Conservation (phyloP, 2,888 invertebrate species). For the Zeuzera pyrina region DNA sequence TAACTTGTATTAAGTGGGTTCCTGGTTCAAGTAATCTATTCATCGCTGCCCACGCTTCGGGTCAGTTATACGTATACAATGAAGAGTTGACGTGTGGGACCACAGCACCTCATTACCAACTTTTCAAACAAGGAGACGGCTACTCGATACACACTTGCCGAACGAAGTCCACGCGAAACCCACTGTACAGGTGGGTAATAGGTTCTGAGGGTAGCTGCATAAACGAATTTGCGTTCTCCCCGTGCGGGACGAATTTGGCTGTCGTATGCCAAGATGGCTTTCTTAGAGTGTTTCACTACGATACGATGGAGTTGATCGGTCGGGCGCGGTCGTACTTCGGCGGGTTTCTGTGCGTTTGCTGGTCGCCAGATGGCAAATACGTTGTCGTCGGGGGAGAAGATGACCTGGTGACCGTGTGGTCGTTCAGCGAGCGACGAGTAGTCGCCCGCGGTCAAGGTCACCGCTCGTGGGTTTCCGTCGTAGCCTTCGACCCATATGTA, state of each 20-base stretch:
- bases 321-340: slow-evolving; percentile 98
- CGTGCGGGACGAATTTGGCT: slow-evolving; percentile 93
- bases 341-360: slow-evolving; percentile 96
- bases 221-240: slow-evolving; percentile 98
- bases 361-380: slow-evolving; percentile 97
- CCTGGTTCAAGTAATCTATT: slow-evolving; percentile 96
- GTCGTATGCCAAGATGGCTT: slow-evolving; percentile 96
- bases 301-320: slow-evolving; percentile 96
- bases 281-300: slow-evolving; percentile 95
- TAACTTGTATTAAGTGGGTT: slow-evolving; percentile 98
- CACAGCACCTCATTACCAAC: slow-evolving; percentile 93
- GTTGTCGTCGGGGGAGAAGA: slow-evolving; percentile 99
- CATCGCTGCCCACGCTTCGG: slow-evolving; percentile 94
- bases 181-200: slow-evolving; percentile 89
- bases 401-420: slow-evolving; percentile 98
- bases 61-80: slow-evolving; percentile 97
- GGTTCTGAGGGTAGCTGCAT: slow-evolving; percentile 87
- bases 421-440: slow-evolving; percentile 91
- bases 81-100: slow-evolving; percentile 94
- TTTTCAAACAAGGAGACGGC: slow-evolving; percentile 95
- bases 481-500: slow-evolving; percentile 93
- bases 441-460: slow-evolving; percentile 99
- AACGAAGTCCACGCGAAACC: slow-evolving; percentile 96
- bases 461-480: slow-evolving; percentile 97
- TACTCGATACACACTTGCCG: slow-evolving; percentile 96